Percentiles rank a stretch among this genome's conserved stretches.
phyloP scores from a whole-genome alignment of 2,888 invertebrate genomes.

The Phorcus lineatus region DNA sequence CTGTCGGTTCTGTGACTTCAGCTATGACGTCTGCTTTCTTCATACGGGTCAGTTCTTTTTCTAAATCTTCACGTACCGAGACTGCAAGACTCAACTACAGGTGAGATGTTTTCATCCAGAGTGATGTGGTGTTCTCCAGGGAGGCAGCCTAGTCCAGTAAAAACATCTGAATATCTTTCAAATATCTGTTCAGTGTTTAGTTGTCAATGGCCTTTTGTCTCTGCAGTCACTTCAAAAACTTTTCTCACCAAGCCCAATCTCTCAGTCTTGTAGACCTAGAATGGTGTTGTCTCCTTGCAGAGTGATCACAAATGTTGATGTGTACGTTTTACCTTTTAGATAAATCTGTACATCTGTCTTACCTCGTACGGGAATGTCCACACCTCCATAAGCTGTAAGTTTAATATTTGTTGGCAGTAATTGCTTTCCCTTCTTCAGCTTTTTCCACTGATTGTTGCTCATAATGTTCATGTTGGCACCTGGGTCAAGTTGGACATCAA shows the following conservation, averaged over 20 bases:
- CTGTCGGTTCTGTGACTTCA: slow-evolving; percentile 46
- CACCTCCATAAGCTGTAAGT: too few relatives aligned
- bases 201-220: too few relatives aligned
- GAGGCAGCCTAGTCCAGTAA: slow-evolving; percentile 44
- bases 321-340: too few relatives aligned
- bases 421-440: too few relatives aligned
- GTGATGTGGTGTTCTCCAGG: slow-evolving; percentile 37
- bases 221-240: neutral
- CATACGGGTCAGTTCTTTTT: slow-evolving; percentile 41
- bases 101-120: slow-evolving; percentile 35
- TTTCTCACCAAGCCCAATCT: slow-evolving; percentile 19
- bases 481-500: too few relatives aligned
- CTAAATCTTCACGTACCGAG: slow-evolving; percentile 37
- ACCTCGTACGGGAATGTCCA: too few relatives aligned
- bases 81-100: slow-evolving; percentile 44
- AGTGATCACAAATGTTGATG: too few relatives aligned
- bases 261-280: slow-evolving; percentile 19
- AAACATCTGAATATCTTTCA: slow-evolving; percentile 30
- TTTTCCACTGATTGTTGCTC: too few relatives aligned
- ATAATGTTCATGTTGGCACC: too few relatives aligned
- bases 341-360: too few relatives aligned
- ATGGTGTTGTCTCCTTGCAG: neutral
- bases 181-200: neutral
- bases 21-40: slow-evolving; percentile 37
- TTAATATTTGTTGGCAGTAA: too few relatives aligned